These are phyloP conservation scores for Drosophila serrata DNA, from an alignment of 1,140 invertebrate species.

Conservation along the genomic window DNA sequence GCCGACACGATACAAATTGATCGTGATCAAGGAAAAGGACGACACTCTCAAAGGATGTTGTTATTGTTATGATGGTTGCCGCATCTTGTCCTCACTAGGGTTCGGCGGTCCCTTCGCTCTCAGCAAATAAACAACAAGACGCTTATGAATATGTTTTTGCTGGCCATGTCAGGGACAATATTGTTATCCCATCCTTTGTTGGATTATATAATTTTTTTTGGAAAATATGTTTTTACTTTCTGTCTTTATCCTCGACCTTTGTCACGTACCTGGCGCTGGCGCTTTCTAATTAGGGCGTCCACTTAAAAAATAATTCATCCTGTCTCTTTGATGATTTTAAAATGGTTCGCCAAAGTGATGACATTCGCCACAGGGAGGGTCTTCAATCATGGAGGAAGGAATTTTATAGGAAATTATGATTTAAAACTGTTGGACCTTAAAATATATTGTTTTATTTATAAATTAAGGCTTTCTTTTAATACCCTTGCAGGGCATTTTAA, in stretches of 20 bases:
- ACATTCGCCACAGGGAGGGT: slow-evolving; percentile 1
- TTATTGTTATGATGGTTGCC: slow-evolving; percentile 47
- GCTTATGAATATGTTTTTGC: slow-evolving; percentile 61
- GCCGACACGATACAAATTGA: slow-evolving; percentile 77
- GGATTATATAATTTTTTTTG: slow-evolving; percentile 68
- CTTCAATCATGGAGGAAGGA: not conserved
- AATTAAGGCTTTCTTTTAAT: too few species aligned
- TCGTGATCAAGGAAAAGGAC: slow-evolving; percentile 60
- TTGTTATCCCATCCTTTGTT: slow-evolving; percentile 54
- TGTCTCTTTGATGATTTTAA: slow-evolving; percentile 43
- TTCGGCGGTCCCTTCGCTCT: too few species aligned
- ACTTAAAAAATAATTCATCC: slow-evolving; percentile 14
- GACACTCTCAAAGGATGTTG: slow-evolving; percentile 36
- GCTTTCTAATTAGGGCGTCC: slow-evolving; percentile 73
- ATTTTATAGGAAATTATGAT: not conserved
- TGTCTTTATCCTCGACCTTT: slow-evolving; percentile 8
- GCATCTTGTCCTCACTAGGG: too few species aligned
- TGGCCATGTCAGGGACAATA: slow-evolving; percentile 53
- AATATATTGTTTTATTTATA: too few species aligned
- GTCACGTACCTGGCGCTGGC: slow-evolving; percentile 56
- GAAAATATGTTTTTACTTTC: slow-evolving; percentile 56
- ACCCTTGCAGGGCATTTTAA: too few species aligned
- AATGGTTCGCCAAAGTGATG: slow-evolving; percentile 21
- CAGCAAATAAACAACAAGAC: slow-evolving; percentile 70
- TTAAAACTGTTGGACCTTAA: too few species aligned